Base-by-base conservation (phyloP, 1,140 invertebrate genomes). In the Ylistrum balloti region DNA sequence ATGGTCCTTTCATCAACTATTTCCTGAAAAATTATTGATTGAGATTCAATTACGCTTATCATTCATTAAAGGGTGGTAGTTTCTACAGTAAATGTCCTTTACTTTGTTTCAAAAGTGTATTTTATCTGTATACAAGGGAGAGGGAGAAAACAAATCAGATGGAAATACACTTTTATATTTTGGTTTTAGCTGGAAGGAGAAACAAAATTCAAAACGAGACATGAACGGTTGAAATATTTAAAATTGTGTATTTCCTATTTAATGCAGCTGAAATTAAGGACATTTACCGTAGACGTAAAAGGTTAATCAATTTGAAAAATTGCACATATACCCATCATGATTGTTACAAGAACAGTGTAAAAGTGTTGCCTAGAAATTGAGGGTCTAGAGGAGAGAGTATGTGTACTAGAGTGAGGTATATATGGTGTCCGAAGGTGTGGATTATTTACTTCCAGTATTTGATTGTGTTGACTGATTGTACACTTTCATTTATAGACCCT, bases 281-380 rank as follows among this genome's bases (percentile, higher is more conserved):
- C 56, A 74, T 74, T 74, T 74, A 74, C 56, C 56, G 56, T 74
- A 74, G n/a, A 28, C 56, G 56, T 74, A 74, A 11, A 28, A 9
- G 1, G 22, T 11, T 74, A 74, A 74, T 74, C 56, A 74, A 74
- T 74, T 28, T 7, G 28, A 74, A 2, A 20, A 56, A 15, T n/a
- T 11, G 13, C 3, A 22, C 13, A 74, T 11, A 28, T 74, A 74
- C 56, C 56, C 22, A 1, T 74, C 0, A 74, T 74, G 56, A 11
- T 28, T 74, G 56, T 74, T 74, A 74, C n/a, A 74, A 74, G n/a
- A 74, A 74, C 56, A 74, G 22, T 28, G 7, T 5, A n/a, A 74
- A 74, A 74, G 56, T 74, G 56, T 74, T 74, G 56, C 56, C 56
- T 74, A 74, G 56, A 74, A 74, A 74, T 74, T 74, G 56, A 74